These are phyloP conservation scores for Melanotus villosus DNA, from an alignment of 2,888 invertebrate species.

Conservation along the genomic window DNA sequence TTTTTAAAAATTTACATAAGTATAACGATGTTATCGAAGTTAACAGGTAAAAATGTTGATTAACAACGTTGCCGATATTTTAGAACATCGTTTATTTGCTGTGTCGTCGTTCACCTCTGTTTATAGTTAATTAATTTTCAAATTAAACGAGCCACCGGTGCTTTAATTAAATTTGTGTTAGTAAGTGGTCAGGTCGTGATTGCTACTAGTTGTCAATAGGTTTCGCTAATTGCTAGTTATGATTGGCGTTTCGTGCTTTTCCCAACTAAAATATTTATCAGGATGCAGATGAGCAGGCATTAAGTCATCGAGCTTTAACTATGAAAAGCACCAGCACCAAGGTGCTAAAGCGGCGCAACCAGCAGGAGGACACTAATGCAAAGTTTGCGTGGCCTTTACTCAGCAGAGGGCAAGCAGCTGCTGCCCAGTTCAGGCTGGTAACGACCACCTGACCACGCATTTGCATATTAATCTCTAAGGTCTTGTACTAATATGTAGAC, in stretches of 20 bases:
- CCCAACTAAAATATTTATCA: conserved; percentile 3
- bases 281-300: conserved; percentile 15
- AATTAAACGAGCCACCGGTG: background rate
- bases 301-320: conserved; percentile 26
- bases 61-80: background rate
- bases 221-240: conserved; percentile 18
- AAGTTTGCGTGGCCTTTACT: conserved; percentile 53
- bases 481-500: conserved; percentile 55
- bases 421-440: conserved; percentile 37
- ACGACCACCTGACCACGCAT: conserved; percentile 49
- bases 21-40: too few species aligned
- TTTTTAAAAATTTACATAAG: too few species aligned
- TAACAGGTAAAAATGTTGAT: background rate
- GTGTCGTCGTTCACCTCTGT: background rate
- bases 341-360: conserved; percentile 41
- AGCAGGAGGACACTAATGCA: conserved; percentile 51
- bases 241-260: conserved; percentile 7
- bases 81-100: background rate
- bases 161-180: conserved; percentile 19
- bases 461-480: conserved; percentile 59
- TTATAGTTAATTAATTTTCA: conserved; percentile 9
- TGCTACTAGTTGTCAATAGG: conserved; percentile 17
- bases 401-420: conserved; percentile 52
- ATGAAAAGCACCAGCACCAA: background rate
- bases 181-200: background rate